These are phyloP conservation scores for Mesaphorura yosii DNA, from an alignment of 1,140 invertebrate species.

Conservation along the genomic window DNA sequence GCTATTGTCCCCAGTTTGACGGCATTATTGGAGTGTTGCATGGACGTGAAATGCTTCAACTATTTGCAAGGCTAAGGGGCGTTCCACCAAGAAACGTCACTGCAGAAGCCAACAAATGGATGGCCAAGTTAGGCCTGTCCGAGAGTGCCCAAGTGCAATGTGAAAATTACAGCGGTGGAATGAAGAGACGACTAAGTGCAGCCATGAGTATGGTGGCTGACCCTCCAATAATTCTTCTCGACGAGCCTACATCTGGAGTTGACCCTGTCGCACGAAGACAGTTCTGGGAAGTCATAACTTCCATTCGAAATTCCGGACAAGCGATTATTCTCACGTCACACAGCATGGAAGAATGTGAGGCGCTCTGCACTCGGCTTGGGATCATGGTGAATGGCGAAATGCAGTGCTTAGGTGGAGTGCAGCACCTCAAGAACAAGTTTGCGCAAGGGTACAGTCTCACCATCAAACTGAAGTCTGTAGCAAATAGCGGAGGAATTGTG, in stretches of 20 bases:
- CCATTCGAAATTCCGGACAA: slow-evolving; percentile 27
- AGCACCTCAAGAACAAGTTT: slow-evolving; percentile 46
- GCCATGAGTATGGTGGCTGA: slow-evolving; percentile 51
- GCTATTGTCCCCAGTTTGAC: slow-evolving; percentile 46
- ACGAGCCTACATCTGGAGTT: slow-evolving; percentile 57
- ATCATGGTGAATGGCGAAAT: slow-evolving; percentile 62
- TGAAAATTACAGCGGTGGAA: slow-evolving; percentile 1
- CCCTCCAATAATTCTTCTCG: slow-evolving; percentile 46
- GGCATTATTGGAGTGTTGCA: slow-evolving; percentile 46
- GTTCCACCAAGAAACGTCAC: slow-evolving; percentile 35
- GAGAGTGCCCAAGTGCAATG: neutral
- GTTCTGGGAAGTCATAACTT: slow-evolving; percentile 37
- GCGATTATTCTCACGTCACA: slow-evolving; percentile 31
- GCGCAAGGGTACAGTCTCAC: slow-evolving; percentile 48
- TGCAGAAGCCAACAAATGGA: slow-evolving; percentile 35
- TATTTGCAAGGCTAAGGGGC: slow-evolving; percentile 45
- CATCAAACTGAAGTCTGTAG: slow-evolving; percentile 29
- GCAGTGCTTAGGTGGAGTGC: slow-evolving; percentile 43
- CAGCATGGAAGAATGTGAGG: slow-evolving; percentile 46
- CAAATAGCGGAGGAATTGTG: slow-evolving; percentile 41
- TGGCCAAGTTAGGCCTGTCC: slow-evolving; percentile 7
- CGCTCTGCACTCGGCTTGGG: slow-evolving; percentile 40
- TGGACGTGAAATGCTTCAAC: slow-evolving; percentile 44
- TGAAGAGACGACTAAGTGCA: slow-evolving; percentile 45
- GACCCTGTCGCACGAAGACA: slow-evolving; percentile 37